phyloP scores from a whole-genome alignment of 2,888 invertebrate species.

The Hirudinaria manillensis region DNA sequence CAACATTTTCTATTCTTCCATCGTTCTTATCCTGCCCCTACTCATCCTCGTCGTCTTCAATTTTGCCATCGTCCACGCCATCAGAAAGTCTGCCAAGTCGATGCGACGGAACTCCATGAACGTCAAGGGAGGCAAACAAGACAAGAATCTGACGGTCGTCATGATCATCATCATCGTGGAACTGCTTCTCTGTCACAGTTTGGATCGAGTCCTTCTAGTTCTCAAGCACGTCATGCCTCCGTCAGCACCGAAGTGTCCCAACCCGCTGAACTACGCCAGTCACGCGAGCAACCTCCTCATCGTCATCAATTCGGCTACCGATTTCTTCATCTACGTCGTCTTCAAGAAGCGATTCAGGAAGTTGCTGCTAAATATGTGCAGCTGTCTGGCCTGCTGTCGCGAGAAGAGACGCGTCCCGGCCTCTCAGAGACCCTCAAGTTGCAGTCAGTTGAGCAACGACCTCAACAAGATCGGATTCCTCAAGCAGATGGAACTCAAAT shows the following conservation, averaged over 20 bases:
- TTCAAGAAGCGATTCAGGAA: constrained; percentile 32
- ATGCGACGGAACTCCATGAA: constrained; percentile 35
- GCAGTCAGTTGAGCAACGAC: constrained; percentile 14
- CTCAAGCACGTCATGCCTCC: not conserved
- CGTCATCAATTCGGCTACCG: constrained; percentile 32
- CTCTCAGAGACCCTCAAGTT: not conserved
- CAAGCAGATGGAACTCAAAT: constrained; percentile 1
- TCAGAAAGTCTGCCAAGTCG: constrained; percentile 30
- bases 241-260: constrained; percentile 19
- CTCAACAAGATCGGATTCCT: not conserved
- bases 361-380: not conserved
- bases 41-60: constrained; percentile 37
- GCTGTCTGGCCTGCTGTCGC: not conserved
- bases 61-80: constrained; percentile 32
- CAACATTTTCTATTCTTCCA: constrained; percentile 37
- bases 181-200: constrained; percentile 26
- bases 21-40: constrained; percentile 38
- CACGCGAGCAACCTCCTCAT: constrained; percentile 33
- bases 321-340: constrained; percentile 36
- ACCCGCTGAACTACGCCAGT: constrained; percentile 18
- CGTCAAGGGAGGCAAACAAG: constrained; percentile 35
- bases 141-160: constrained; percentile 39
- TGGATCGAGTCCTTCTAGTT: constrained; percentile 9
- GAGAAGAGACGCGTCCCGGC: not conserved
- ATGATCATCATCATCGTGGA: constrained; percentile 39